Base-by-base conservation (phyloP, 1,140 invertebrate genomes). In the Archegozetes longisetosus region DNA sequence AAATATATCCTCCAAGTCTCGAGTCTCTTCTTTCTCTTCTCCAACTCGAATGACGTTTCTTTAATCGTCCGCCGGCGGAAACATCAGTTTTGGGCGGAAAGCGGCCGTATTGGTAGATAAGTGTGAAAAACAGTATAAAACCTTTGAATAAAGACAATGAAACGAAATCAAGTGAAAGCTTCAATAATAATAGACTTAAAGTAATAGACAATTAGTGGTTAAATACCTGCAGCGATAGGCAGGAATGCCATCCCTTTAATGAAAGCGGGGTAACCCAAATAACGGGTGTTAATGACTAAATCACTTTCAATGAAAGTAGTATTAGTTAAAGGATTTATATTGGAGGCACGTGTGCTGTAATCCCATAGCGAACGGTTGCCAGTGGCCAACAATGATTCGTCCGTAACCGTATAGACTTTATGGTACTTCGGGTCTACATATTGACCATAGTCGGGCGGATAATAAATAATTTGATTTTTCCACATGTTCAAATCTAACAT, bases 401-500 rank as follows among this genome's bases (percentile, higher is more conserved):
- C 73, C 26, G 61, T 65, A 14, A 77, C 73, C 17, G 75, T 77
- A 63, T 71, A 70, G 24, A 78, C 75, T 59, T 73, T 72, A 23
- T 72, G 66, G 1, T 17, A 25, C 17, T 73, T 66, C 20, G 69
- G 61, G 62, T 70, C 72, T 9, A 68, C 69, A 62, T 78, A 79
- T 66, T 79, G 77, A 13, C 76, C 77, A 64, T 74, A 78, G 58
- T 76, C 73, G 55, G 65, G 68, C 0, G 77, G 77, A 46, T 62
- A 58, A 61, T 78, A 79, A 64, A 78, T 78, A 26, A 78, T 75
- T 68, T 79, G 77, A 67, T 78, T 79, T 66, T 79, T 78, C 78
- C 77, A 79, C 77, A 79, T 79, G 68, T 79, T 79, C 47, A 79
- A 64, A 66, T 79, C 78, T 12, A 78, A 70, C 29, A 78, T 70